phyloP scores from a whole-genome alignment of 37 sponge, comb jelly and placozoan species.

The Geodia barretti region DNA sequence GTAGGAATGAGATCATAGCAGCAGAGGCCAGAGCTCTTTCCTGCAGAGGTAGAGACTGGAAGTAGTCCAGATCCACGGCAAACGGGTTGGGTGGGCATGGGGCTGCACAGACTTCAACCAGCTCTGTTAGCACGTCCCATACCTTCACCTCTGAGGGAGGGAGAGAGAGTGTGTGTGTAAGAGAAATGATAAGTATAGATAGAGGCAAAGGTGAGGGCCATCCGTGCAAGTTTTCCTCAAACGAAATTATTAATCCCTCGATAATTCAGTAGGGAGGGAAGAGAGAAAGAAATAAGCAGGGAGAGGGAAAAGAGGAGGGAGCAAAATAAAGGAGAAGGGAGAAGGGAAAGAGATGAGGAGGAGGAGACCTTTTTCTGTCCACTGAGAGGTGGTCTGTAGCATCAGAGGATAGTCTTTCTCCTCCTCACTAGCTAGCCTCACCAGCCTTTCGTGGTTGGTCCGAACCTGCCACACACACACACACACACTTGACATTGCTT shows the following conservation, averaged over 20 bases:
- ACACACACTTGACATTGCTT: background rate
- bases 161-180: background rate
- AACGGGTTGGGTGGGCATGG: slow-evolving; percentile 94
- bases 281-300: too few species aligned
- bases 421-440: slow-evolving; percentile 42
- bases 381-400: slow-evolving; percentile 77
- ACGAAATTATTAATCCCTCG: background rate
- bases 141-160: slow-evolving; percentile 59
- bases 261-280: too few species aligned
- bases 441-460: slow-evolving; percentile 82
- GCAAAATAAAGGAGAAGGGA: background rate
- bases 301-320: too few species aligned
- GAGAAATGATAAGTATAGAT: too few species aligned
- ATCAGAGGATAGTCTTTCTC: slow-evolving; percentile 89
- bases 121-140: slow-evolving; percentile 91
- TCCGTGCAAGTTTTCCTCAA: background rate
- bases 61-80: slow-evolving; percentile 88
- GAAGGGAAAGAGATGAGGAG: background rate
- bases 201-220: background rate
- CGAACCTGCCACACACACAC: too few species aligned
- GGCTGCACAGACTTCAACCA: slow-evolving; percentile 72
- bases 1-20: slow-evolving; percentile 78
- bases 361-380: slow-evolving; percentile 64
- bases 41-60: slow-evolving; percentile 57
- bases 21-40: slow-evolving; percentile 83